A percentile compares a stretch with the other conserved stretches of the same genome.
These are phyloP conservation scores for Lipophrys pholis DNA, from an alignment of 2,113 vertebrate genomes.

Conservation along the genomic window DNA sequence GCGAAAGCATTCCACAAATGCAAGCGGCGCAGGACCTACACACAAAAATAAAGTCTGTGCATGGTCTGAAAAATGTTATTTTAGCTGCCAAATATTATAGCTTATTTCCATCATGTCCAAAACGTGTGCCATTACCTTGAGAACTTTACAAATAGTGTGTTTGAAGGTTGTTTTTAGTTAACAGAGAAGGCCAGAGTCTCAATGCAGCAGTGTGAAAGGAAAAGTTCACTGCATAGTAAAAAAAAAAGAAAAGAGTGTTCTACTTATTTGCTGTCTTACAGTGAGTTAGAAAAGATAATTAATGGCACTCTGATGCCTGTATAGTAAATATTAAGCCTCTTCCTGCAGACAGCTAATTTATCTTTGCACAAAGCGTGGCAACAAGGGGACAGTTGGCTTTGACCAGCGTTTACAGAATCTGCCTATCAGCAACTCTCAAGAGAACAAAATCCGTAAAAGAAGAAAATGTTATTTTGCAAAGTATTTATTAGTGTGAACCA, in stretches of 20 bases:
- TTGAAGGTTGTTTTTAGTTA: neutral
- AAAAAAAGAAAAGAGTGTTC: neutral
- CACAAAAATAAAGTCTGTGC: neutral
- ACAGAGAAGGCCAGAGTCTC: slow-evolving; percentile 7
- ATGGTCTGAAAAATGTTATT: neutral
- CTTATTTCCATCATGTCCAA: neutral
- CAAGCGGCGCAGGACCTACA: slow-evolving; percentile 1
- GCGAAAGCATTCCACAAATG: slow-evolving; percentile 19
- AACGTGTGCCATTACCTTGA: neutral
- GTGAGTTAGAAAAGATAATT: slow-evolving; percentile 25
- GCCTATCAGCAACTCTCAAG: neutral
- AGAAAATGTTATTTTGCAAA: slow-evolving; percentile 2
- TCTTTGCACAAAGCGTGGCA: slow-evolving; percentile 25
- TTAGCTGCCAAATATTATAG: neutral
- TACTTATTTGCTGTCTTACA: slow-evolving; percentile 27
- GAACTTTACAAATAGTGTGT: neutral
- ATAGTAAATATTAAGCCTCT: slow-evolving; percentile 22
- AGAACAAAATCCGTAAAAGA: slow-evolving; percentile 15
- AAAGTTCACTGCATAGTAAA: slow-evolving; percentile 2
- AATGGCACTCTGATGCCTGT: slow-evolving; percentile 26
- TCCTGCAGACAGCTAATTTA: slow-evolving; percentile 29
- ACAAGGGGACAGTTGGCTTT: slow-evolving; percentile 1
- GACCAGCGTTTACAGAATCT: slow-evolving; percentile 12
- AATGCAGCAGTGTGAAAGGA: slow-evolving; percentile 6
- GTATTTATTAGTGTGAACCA: neutral